These are phyloP conservation scores for Actinia tenebrosa DNA, from an alignment of 64 coral and sea anemone species.

Conservation along the genomic window DNA sequence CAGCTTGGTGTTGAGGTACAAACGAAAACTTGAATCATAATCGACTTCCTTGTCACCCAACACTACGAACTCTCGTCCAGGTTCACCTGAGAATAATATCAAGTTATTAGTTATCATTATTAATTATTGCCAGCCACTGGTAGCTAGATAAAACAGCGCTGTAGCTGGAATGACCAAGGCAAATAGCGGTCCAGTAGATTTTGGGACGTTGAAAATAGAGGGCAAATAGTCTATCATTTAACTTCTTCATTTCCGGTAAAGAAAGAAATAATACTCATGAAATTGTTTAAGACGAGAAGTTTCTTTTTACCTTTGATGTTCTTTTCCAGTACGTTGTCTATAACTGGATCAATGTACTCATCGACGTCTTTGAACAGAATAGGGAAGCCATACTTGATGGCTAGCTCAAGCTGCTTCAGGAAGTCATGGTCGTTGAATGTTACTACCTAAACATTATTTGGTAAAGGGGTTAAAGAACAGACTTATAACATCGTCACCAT, in stretches of 20 bases:
- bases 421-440: constrained; percentile 99
- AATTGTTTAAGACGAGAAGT: no score
- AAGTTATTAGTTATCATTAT: not conserved
- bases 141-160: no score
- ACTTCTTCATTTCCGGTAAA: no score
- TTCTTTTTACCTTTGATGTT: constrained; percentile 75
- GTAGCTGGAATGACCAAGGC: no score
- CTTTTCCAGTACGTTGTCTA: constrained; percentile 96
- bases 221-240: no score
- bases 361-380: constrained; percentile 99
- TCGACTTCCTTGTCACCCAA: constrained; percentile 96
- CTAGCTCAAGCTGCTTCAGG: constrained; percentile 92
- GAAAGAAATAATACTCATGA: no score
- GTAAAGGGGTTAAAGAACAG: not conserved
- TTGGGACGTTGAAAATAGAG: no score
- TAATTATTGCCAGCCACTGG: not conserved
- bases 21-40: constrained; percentile 89
- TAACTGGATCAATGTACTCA: constrained; percentile 99
- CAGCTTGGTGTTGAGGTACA: constrained; percentile 97
- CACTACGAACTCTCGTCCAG: constrained; percentile 86
- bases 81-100: constrained; percentile 47
- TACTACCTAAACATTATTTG: constrained; percentile 51
- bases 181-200: no score
- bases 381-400: constrained; percentile 99
- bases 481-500: no score